These are phyloP conservation scores for Dipodomys merriami DNA, from an alignment of 2,113 vertebrate genomes.

Conservation along the genomic window DNA sequence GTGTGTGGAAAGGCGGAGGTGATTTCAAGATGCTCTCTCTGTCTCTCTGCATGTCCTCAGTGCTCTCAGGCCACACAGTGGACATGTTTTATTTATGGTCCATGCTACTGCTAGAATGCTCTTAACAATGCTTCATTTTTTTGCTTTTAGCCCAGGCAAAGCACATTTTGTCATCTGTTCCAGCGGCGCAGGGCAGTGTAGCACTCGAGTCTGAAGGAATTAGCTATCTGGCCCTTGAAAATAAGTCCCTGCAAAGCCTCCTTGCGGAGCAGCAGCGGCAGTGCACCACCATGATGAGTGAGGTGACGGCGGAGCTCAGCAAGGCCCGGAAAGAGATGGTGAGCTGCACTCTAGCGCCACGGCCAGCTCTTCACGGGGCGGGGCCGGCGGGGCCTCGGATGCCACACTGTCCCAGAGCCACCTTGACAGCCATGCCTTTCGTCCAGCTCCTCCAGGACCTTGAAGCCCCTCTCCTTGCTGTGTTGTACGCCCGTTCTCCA, in stretches of 20 bases:
- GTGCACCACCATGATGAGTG: conserved; percentile 70
- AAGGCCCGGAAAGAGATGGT: conserved; percentile 81
- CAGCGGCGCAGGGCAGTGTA: conserved; percentile 68
- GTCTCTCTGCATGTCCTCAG: background rate
- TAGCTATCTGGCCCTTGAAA: conserved; percentile 80
- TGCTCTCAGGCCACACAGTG: background rate
- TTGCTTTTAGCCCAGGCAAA: conserved; percentile 85
- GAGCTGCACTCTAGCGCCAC: conserved; percentile 29
- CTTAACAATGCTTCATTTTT: background rate
- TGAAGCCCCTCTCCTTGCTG: background rate
- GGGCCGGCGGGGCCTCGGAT: background rate
- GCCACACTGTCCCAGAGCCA: background rate
- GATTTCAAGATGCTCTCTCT: background rate
- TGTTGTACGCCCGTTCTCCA: background rate
- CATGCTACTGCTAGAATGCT: background rate
- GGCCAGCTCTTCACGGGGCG: accelerated
- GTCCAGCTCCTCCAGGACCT: background rate
- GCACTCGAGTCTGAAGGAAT: conserved; percentile 77
- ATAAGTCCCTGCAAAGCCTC: conserved; percentile 71
- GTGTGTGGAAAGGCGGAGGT: background rate
- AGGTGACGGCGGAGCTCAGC: conserved; percentile 82
- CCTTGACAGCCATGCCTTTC: accelerated
- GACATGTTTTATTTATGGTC: background rate
- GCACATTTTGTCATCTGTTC: conserved; percentile 86
- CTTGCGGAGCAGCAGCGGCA: conserved; percentile 77